Evolutionary conservation across 2,113 vertebrate genomes (phyloP), one percentile per base, ranked within the genome.

Genomic region (Apaloderma vittatum): DNA sequence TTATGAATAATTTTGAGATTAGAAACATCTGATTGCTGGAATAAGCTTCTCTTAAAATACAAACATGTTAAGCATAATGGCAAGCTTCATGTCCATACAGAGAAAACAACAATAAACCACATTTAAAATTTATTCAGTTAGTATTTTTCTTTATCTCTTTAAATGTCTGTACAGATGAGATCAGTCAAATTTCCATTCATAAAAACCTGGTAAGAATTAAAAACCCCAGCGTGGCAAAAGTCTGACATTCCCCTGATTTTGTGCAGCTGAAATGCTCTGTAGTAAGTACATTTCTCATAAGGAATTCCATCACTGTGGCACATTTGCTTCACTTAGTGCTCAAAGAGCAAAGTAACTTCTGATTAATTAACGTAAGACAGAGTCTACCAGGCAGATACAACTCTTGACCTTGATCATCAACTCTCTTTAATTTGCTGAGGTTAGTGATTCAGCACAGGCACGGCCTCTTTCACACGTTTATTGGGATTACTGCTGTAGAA

Each of bases 261-360:
- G 10, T 30, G 11, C 62, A 66, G 40, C 27, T 86, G n/a, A 86
- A 90, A 58, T 21, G 29, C 29, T 74, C 12, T 57, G 10, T 37
- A 55, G 19, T 49, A 58, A 75, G 51, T 17, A 18, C 8, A 5
- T 49, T 73, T 32, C 75, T 88, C 24, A 14, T 36, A 6, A 23
- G 55, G 5, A 74, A 15, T 16, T 78, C 11, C 71, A 57, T 29
- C 58, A 51, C 55, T 27, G 22, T 29, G 12, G 20, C 27, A 43
- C 43, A 20, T 93, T 52, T 51, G 13, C 59, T 83, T 78, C 66
- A 52, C 49, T 77, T 46, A 37, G 2, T 82, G 66, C 76, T 85
- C 80, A 74, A 92, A 82, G 79, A 85, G 59, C 51, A 80, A 95
- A 95, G 73, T 83, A 93, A 89, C 30, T 79, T 65, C 67, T 82